Evolutionary conservation across 1,140 invertebrate species (phyloP).

Genomic region (Aphidius ervi): DNA sequence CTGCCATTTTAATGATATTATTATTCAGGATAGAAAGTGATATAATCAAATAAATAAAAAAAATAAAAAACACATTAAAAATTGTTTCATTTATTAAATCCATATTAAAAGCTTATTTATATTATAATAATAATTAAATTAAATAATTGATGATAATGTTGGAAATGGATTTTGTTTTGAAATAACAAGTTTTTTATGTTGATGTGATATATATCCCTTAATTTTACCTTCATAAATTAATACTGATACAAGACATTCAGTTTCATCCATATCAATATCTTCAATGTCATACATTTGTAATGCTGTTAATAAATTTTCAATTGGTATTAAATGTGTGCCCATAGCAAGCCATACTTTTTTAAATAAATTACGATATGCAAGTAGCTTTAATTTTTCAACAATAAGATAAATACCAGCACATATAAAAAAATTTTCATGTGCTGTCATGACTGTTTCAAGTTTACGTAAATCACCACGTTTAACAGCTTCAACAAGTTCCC

Average conservation of each 20-base stretch:
- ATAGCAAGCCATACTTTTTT: slow-evolving; percentile 88
- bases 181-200: slow-evolving; percentile 94
- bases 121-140: slow-evolving; percentile 11
- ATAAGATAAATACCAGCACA: slow-evolving; percentile 94
- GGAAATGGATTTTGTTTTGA: slow-evolving; percentile 97
- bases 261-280: slow-evolving; percentile 89
- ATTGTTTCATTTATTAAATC: too few species aligned
- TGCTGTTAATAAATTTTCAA: slow-evolving; percentile 76
- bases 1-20: slow-evolving; percentile 4
- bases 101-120: too few species aligned
- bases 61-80: not conserved
- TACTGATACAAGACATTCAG: slow-evolving; percentile 94
- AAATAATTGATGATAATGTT: slow-evolving; percentile 52
- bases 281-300: slow-evolving; percentile 76
- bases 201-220: slow-evolving; percentile 96
- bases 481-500: slow-evolving; percentile 80
- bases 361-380: slow-evolving; percentile 94
- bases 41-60: slow-evolving; percentile 10
- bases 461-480: slow-evolving; percentile 83
- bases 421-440: slow-evolving; percentile 89
- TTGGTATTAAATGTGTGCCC: slow-evolving; percentile 87
- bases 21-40: slow-evolving; percentile 8
- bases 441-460: slow-evolving; percentile 80
- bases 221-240: slow-evolving; percentile 92
- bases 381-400: slow-evolving; percentile 92